phyloP scores from a whole-genome alignment of 2,888 invertebrate genomes.

The Yponomeuta plumbellus region DNA sequence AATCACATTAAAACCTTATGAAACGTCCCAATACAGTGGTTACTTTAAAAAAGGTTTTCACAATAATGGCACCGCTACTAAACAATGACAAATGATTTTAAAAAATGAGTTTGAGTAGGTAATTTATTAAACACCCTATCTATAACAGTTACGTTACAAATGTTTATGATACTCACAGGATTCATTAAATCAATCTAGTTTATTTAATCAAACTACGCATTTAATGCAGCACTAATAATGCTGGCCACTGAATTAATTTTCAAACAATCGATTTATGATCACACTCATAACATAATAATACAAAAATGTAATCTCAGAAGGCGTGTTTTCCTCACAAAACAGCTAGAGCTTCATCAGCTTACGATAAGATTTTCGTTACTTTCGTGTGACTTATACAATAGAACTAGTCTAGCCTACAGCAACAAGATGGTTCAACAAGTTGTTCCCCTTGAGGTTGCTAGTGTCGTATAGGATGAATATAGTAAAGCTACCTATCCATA shows the following conservation, averaged over 20 bases:
- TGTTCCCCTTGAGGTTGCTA: slow-evolving; percentile 52
- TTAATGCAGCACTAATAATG: slow-evolving; percentile 45
- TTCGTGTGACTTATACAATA: slow-evolving; percentile 48
- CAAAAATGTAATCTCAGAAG: slow-evolving; percentile 50
- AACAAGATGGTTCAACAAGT: slow-evolving; percentile 49
- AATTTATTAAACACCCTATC: slow-evolving; percentile 23
- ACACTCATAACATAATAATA: slow-evolving; percentile 30
- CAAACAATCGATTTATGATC: slow-evolving; percentile 1
- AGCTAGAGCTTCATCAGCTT: slow-evolving; percentile 52
- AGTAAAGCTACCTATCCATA: slow-evolving; percentile 21
- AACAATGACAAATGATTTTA: slow-evolving; percentile 23
- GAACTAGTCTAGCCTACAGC: slow-evolving; percentile 42
- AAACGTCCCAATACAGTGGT: slow-evolving; percentile 4
- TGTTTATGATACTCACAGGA: slow-evolving; percentile 15
- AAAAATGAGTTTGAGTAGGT: slow-evolving; percentile 24
- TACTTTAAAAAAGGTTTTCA: slow-evolving; percentile 37
- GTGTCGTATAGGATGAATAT: slow-evolving; percentile 31
- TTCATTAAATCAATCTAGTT: slow-evolving; percentile 12
- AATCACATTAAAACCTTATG: slow-evolving; percentile 13
- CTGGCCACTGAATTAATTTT: slow-evolving; percentile 29
- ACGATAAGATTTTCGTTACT: slow-evolving; percentile 45
- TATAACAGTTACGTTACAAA: slow-evolving; percentile 21
- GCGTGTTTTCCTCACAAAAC: slow-evolving; percentile 48
- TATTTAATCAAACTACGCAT: slow-evolving; percentile 7
- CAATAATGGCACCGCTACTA: slow-evolving; percentile 56